Percentiles rank a stretch among this genome's conserved stretches.
Conservation (phyloP, 1,140 invertebrate genomes). For the Drosophila albomicans region DNA sequence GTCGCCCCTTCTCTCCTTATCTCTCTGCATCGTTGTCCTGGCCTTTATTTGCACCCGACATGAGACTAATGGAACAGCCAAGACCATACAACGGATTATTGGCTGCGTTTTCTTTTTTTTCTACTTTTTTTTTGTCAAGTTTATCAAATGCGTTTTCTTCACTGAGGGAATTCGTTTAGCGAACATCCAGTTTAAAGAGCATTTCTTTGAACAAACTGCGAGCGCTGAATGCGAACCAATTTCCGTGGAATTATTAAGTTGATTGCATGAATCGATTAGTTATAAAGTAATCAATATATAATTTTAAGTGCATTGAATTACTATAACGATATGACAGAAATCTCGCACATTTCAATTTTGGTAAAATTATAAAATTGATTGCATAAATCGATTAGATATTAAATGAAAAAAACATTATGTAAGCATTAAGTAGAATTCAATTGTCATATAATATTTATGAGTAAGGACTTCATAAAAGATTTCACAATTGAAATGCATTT, state of each 20-base stretch:
- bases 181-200: background rate
- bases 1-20: background rate
- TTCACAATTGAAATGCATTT: no score
- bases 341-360: no score
- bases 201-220: background rate
- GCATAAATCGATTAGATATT: no score
- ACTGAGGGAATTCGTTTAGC: background rate
- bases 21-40: background rate
- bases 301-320: no score
- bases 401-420: no score
- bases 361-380: no score
- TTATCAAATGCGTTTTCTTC: conserved; percentile 27
- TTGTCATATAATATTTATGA: no score
- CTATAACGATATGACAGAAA: no score
- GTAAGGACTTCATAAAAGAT: no score
- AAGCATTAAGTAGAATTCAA: no score
- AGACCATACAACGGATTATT: conserved; percentile 48
- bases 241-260: background rate
- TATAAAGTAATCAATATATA: no score
- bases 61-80: conserved; percentile 57
- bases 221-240: background rate
- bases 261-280: background rate
- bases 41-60: conserved; percentile 44
- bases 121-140: conserved; percentile 25
- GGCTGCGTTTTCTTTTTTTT: conserved; percentile 25